Percentiles rank a stretch among this genome's conserved stretches.
Conservation (phyloP, 64 coral and sea anemone species). For the Dendrophyllia cribrosa region DNA sequence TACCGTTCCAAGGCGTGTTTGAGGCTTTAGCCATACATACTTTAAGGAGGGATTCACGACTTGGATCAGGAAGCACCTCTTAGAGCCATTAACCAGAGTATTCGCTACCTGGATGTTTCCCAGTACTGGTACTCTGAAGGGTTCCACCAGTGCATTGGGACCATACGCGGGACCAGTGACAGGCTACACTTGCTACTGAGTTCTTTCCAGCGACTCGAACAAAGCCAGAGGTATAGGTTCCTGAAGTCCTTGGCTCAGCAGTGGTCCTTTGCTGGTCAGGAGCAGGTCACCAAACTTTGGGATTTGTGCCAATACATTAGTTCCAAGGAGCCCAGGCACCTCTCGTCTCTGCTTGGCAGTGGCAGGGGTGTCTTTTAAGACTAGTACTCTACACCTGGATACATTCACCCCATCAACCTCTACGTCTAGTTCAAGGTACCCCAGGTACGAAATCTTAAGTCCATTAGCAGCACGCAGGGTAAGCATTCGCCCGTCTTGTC, state of each 20-base stretch:
- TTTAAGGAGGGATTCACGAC: constrained; percentile 28
- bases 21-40: constrained; percentile 66
- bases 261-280: not conserved
- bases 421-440: constrained; percentile 35
- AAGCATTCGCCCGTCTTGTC: not conserved
- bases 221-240: not conserved
- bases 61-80: constrained; percentile 36
- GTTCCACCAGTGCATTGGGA: constrained; percentile 34
- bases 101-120: constrained; percentile 59
- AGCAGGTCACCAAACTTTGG: constrained; percentile 30
- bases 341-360: constrained; percentile 28
- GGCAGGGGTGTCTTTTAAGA: constrained; percentile 58
- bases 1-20: constrained; percentile 47
- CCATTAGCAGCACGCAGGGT: constrained; percentile 32
- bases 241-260: not conserved
- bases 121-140: constrained; percentile 33
- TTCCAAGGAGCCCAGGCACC: constrained; percentile 55
- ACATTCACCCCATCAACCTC: constrained; percentile 26
- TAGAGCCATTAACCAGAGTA: constrained; percentile 59
- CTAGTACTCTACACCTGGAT: constrained; percentile 35
- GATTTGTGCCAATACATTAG: constrained; percentile 52
- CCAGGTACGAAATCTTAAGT: constrained; percentile 51
- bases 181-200: not conserved
- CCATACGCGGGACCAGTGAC: constrained; percentile 57
- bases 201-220: constrained; percentile 25